Conservation (phyloP, 2,113 vertebrate species). For the Pelobates fuscus region DNA sequence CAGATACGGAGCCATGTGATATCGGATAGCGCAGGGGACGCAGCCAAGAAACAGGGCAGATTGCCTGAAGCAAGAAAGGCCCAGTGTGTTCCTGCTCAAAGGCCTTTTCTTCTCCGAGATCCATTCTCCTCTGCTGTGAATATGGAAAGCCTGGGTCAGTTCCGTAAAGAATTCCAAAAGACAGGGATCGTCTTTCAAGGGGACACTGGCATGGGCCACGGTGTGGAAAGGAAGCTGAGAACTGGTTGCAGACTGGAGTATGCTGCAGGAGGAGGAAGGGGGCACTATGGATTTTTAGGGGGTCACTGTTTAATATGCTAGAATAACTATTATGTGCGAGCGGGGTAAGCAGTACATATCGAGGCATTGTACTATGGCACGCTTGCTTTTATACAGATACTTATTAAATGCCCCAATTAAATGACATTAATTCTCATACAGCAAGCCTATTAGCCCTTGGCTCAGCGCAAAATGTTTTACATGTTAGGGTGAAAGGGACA, state of each 20-base stretch:
- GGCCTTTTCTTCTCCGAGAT: slow-evolving; percentile 73
- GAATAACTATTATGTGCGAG: too few species aligned
- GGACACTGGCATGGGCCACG: slow-evolving; percentile 56
- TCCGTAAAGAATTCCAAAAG: slow-evolving; percentile 62
- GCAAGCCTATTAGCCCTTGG: too few species aligned
- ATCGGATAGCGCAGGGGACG: slow-evolving; percentile 80
- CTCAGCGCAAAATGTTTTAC: too few species aligned
- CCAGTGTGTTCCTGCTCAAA: slow-evolving; percentile 80
- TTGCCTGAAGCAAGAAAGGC: slow-evolving; percentile 84
- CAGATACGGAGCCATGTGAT: slow-evolving; percentile 76
- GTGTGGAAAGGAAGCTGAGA: background rate
- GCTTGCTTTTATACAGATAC: too few species aligned
- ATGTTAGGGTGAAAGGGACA: too few species aligned
- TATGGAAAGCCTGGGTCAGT: slow-evolving; percentile 73
- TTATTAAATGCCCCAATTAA: too few species aligned
- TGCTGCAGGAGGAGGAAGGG: slow-evolving; percentile 50
- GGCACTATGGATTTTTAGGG: too few species aligned
- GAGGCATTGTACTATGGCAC: too few species aligned
- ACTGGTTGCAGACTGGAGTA: too few species aligned
- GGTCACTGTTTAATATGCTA: too few species aligned
- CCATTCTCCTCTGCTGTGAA: slow-evolving; percentile 70
- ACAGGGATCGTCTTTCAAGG: slow-evolving; percentile 65
- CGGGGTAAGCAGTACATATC: too few species aligned
- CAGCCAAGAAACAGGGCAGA: slow-evolving; percentile 79
- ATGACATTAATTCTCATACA: too few species aligned